These are phyloP conservation scores for Pteropus alecto DNA, from an alignment of 2,113 vertebrate species.

Conservation along the genomic window DNA sequence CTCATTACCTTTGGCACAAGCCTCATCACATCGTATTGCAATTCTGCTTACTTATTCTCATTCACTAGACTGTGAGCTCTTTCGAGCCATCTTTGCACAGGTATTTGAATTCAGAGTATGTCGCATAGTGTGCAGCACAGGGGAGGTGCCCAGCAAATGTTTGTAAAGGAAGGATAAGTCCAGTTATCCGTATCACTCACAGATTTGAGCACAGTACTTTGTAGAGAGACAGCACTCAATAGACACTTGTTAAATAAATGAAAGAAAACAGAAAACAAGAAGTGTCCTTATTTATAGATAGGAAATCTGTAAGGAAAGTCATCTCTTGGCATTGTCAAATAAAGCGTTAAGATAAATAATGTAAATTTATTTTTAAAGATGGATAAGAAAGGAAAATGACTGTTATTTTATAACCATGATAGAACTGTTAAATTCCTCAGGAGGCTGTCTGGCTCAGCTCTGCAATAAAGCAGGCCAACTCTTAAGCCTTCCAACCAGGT, in stretches of 20 bases:
- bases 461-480: neutral
- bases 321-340: neutral
- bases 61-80: neutral
- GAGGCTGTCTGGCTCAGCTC: neutral
- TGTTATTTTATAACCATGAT: neutral
- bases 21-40: neutral
- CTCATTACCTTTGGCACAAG: neutral
- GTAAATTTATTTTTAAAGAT: neutral
- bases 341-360: neutral
- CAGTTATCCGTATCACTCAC: neutral
- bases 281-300: neutral
- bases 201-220: neutral
- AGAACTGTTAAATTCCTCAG: neutral
- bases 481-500: neutral
- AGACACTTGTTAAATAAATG: neutral
- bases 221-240: neutral
- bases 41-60: neutral
- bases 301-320: neutral
- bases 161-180: neutral
- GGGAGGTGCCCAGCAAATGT: neutral
- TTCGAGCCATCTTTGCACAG: neutral
- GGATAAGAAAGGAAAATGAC: neutral
- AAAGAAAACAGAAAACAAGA: neutral
- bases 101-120: neutral
- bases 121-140: neutral